Conservation (phyloP, 1,140 invertebrate species). For the Drosophila guanche region DNA sequence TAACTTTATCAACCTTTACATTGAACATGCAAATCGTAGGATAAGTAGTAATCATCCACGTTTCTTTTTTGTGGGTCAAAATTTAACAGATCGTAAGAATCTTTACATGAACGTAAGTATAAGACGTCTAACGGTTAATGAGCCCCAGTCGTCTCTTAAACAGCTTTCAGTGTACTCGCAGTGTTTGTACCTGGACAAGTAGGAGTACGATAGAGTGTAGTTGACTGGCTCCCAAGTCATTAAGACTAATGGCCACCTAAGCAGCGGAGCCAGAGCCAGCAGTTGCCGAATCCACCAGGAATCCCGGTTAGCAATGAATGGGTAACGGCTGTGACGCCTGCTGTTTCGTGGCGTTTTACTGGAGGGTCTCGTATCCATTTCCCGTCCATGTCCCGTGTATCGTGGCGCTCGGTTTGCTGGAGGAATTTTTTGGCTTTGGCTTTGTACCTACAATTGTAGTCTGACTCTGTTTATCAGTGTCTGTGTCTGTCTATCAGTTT, state of each 20-base stretch:
- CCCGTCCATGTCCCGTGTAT: too few species aligned
- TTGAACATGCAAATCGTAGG: too few species aligned
- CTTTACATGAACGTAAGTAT: too few species aligned
- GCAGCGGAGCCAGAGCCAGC: not conserved
- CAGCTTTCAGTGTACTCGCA: conserved; percentile 33
- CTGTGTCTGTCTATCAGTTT: not conserved
- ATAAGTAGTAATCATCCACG: too few species aligned
- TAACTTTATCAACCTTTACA: too few species aligned
- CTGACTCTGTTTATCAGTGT: conserved; percentile 2
- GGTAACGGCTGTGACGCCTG: conserved; percentile 7
- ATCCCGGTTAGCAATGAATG: not conserved
- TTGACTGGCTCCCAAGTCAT: conserved; percentile 61
- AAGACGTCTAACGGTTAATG: too few species aligned
- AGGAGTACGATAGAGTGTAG: conserved; percentile 10
- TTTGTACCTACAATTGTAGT: conserved; percentile 12
- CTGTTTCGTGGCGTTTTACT: not conserved
- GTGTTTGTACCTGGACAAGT: not conserved
- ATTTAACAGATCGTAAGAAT: too few species aligned
- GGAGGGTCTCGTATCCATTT: conserved; percentile 7
- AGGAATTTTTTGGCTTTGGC: conserved; percentile 50
- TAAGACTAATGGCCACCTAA: conserved; percentile 76
- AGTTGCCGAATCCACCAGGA: too few species aligned
- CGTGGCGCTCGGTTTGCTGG: conserved; percentile 23
- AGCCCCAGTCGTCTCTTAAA: not conserved
- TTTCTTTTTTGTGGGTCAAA: too few species aligned